Evolutionary conservation across 1,140 invertebrate species (phyloP), one percentile per base, ranked within the genome.

Genomic region (Drosophila ficusphila): DNA sequence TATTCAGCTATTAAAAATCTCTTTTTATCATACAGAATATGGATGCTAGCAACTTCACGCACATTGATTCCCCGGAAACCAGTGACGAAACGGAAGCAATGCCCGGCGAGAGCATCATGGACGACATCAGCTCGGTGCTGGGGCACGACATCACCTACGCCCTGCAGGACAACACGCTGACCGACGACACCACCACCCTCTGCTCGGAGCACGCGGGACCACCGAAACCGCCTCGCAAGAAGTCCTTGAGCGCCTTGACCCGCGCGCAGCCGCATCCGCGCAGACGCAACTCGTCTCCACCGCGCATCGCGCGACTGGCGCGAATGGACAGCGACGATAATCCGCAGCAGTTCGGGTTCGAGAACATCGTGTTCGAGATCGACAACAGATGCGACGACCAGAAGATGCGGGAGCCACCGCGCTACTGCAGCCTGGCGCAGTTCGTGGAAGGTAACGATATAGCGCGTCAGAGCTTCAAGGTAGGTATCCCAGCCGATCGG

Each of bases 401-500:
- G 90, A 89, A 93, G 92, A 77, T 90, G n/a, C 54, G 78, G 14
- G 81, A 93, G 69, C 93, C 94, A 44, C 93, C 93, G 39, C 94
- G 94, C 72, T 95, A 94, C 89, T 95, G 95, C 79, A 95, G 95
- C 85, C 92, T 96, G 72, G 95, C 95, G 4, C 94, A 96, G 71
- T 96, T 96, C 79, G 95, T 95, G 61, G 96, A 96, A 92, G 95
- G 95, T 27, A 96, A 94, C 88, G 96, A 96, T 85, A 96, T 96
- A 56, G 95, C 95, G 1, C 93, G 95, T 44, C 93, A 94, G 81
- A 96, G 96, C 3, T 95, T 96, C 79, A 95, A 95, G 77, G 93
- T 92, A 89, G 65, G 88, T 76, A 39, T 70, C 18, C 14, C n/a
- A 25, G 25, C 12, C 7, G 14, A 52, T 18, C 1, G 18, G 44